Percentiles rank a stretch among this genome's conserved stretches.
phyloP scores from a whole-genome alignment of 2,797 vertebrate species.

The Melanogrammus aeglefinus region DNA sequence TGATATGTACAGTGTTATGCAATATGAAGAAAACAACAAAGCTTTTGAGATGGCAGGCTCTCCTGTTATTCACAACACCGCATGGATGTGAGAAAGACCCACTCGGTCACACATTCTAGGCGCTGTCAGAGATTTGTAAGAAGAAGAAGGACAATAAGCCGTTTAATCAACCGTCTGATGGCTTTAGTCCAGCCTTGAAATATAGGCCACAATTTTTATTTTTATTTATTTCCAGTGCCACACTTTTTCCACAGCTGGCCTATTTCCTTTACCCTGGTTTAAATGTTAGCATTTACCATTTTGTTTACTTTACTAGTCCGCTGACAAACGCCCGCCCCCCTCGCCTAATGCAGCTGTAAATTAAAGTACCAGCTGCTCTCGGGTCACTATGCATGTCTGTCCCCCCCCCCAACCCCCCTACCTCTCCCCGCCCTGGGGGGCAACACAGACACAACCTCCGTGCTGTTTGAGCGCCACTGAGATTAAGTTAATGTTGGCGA shows the following conservation, averaged over 20 bases:
- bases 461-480: conserved; percentile 31
- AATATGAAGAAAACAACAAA: too few species aligned
- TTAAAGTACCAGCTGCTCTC: conserved; percentile 21
- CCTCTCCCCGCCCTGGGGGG: too few species aligned
- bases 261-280: conserved; percentile 5
- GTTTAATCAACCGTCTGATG: too few species aligned
- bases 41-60: too few species aligned
- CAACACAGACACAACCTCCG: conserved; percentile 12
- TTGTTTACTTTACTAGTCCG: conserved; percentile 8
- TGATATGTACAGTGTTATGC: too few species aligned
- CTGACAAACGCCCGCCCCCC: conserved; percentile 23
- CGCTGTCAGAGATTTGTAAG: too few species aligned
- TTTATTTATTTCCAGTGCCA: background rate
- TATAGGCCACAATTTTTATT: background rate
- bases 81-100: too few species aligned
- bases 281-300: conserved; percentile 13
- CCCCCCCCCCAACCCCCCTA: conserved; percentile 1
- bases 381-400: conserved; percentile 26
- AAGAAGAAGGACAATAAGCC: too few species aligned
- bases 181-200: background rate
- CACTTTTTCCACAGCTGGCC: background rate
- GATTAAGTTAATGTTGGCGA: conserved; percentile 49
- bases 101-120: too few species aligned
- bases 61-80: too few species aligned
- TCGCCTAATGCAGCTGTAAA: conserved; percentile 30